phyloP scores from a whole-genome alignment of 2,888 invertebrate species.

The Xylophagus ater region DNA sequence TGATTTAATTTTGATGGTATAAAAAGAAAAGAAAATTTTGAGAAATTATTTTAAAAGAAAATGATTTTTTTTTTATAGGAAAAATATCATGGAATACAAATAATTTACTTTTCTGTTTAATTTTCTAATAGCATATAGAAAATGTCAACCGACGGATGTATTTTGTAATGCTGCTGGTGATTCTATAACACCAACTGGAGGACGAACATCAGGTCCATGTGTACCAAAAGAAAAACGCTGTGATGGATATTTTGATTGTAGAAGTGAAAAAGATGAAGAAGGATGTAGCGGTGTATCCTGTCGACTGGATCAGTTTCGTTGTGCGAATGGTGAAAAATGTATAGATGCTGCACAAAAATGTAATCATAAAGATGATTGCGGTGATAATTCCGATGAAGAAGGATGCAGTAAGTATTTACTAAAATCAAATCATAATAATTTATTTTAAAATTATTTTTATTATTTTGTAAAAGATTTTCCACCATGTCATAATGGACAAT shows the following conservation, averaged over 20 bases:
- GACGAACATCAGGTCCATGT: conserved; percentile 59
- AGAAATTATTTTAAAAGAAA: no score
- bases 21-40: no score
- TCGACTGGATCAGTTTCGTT: conserved; percentile 75
- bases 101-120: neutral
- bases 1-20: no score
- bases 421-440: neutral
- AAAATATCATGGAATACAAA: no score
- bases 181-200: conserved; percentile 41
- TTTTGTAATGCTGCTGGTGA: conserved; percentile 64
- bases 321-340: conserved; percentile 68
- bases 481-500: conserved; percentile 79
- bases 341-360: conserved; percentile 67
- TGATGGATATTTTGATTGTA: conserved; percentile 82
- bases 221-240: conserved; percentile 81
- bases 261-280: conserved; percentile 70
- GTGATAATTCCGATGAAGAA: conserved; percentile 81
- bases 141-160: conserved; percentile 79
- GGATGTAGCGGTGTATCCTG: conserved; percentile 62
- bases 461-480: conserved; percentile 60
- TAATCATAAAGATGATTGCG: conserved; percentile 84
- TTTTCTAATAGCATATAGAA: conserved; percentile 63
- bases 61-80: no score
- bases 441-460: conserved; percentile 2
- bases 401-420: conserved; percentile 65